These are phyloP conservation scores for Poicephalus gulielmi DNA, from an alignment of 2,113 vertebrate species.

Conservation along the genomic window DNA sequence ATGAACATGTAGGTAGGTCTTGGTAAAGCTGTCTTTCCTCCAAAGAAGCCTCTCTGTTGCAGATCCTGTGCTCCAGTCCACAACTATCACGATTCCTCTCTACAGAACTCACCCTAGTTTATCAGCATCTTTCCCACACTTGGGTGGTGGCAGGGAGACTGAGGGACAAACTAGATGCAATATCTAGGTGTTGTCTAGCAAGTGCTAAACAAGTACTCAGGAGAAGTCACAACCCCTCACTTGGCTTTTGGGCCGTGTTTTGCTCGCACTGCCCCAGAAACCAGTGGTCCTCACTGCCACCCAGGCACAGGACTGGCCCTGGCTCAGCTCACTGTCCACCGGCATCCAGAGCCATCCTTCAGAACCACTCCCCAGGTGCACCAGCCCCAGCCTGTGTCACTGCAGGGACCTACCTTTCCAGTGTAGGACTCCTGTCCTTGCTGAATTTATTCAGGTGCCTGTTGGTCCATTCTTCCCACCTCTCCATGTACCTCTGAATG, in stretches of 20 bases:
- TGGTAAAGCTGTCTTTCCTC: not conserved
- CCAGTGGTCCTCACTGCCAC: not conserved
- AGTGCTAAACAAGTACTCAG: not conserved
- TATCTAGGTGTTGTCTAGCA: not conserved
- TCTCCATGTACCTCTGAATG: not conserved
- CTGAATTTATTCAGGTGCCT: not conserved
- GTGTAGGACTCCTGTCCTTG: not conserved
- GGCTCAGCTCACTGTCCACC: not conserved
- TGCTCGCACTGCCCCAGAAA: not conserved
- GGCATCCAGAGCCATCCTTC: not conserved
- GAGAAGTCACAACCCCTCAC: not conserved
- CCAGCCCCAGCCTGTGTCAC: not conserved
- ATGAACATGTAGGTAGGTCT: not conserved
- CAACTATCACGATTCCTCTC: not conserved
- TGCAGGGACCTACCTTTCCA: not conserved
- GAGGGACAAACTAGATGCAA: not conserved
- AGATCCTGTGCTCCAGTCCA: not conserved
- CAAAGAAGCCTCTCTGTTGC: not conserved
- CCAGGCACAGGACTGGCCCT: not conserved
- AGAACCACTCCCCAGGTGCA: too few species aligned
- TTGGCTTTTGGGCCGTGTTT: not conserved
- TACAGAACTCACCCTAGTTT: not conserved
- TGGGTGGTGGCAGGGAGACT: not conserved
- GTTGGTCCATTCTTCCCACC: not conserved
- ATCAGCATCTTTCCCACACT: not conserved